A percentile compares a stretch with the other conserved stretches of the same genome.
phyloP scores from a whole-genome alignment of 2,888 invertebrate species.

The Hemicrepidius hirtus region DNA sequence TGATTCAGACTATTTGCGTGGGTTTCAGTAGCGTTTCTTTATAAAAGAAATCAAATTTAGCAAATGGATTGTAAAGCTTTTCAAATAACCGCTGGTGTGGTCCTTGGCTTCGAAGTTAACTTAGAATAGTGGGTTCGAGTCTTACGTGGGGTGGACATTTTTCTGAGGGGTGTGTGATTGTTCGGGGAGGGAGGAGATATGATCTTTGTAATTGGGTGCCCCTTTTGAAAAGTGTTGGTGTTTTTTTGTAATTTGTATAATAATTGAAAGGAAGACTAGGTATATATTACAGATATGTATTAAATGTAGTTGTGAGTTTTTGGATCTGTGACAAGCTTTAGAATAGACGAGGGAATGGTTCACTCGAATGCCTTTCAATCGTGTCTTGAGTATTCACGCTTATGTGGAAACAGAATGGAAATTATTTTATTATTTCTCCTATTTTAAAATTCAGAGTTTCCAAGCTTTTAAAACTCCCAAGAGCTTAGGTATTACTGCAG shows the following conservation, averaged over 20 bases:
- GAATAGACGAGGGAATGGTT: conserved; percentile 36
- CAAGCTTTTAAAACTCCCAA: conserved; percentile 60
- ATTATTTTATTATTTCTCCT: conserved; percentile 61
- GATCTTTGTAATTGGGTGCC: too few relatives aligned
- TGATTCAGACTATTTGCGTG: conserved; percentile 2
- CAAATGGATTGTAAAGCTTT: too few relatives aligned
- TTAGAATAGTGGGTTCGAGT: too few relatives aligned
- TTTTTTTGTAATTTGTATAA: too few relatives aligned
- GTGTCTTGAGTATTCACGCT: conserved; percentile 48
- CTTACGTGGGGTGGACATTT: too few relatives aligned
- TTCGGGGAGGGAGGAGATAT: too few relatives aligned
- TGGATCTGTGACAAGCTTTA: conserved; percentile 33
- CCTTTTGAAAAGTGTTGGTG: too few relatives aligned
- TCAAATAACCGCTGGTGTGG: too few relatives aligned
- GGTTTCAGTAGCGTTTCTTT: not conserved
- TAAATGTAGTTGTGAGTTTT: conserved; percentile 5
- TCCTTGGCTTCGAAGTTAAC: too few relatives aligned
- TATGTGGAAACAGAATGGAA: conserved; percentile 59
- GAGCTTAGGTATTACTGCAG: conserved; percentile 57
- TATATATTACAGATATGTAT: too few relatives aligned
- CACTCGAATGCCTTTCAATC: conserved; percentile 46
- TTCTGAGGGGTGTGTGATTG: too few relatives aligned
- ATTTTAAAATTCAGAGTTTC: conserved; percentile 58
- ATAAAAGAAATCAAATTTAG: not conserved
- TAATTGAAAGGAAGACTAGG: too few relatives aligned